Evolutionary conservation across 2,797 vertebrate genomes (phyloP), one percentile per base, ranked within the genome.

Genomic region (Emys orbicularis): DNA sequence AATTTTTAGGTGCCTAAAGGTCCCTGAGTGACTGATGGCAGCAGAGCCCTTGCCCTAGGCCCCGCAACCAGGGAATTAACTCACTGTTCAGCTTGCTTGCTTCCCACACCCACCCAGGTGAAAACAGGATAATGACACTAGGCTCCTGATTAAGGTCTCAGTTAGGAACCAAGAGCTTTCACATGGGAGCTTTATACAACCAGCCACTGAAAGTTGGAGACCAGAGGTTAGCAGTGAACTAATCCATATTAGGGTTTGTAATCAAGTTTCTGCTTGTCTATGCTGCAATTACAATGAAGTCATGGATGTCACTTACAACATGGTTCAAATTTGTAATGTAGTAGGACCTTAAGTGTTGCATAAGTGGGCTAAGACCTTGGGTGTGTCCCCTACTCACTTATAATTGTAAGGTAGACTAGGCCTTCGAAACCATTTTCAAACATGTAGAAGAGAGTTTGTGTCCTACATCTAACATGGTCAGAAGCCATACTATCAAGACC

Each of bases 351-450:
- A 76, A 76, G 41, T 84, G 65, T 10, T 87, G 79, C 79, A 61
- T 79, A 96, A 79, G 90, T 84, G 86, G 27, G 54, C 82, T 94
- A 89, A 94, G 47, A 88, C 94, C 31, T 49, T 8, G 92, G 86
- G 95, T 44, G 37, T 49, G 37, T 93, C 44, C 74, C 27, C 27
- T 7, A 41, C 0, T 0, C 9, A 25, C 59, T 50, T 0, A 31
- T 61, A 96, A 93, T 95, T 95, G 93, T 90, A 53, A 95, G 83
- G 74, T 76, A 92, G 0, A 0, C 47, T 77, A 93, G 44, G 59
- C 44, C 93, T 93, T 93, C 90, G 90, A 96, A 96, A 94, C 49
- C 47, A 84, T 56, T 91, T 94, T 50, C 87, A 90, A 92, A 84
- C 0, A 0, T 16, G 74, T 13, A 11, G 65, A 6, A 6, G 29